Conservation (phyloP, 2,797 vertebrate species). For the Syngnathus acus region DNA sequence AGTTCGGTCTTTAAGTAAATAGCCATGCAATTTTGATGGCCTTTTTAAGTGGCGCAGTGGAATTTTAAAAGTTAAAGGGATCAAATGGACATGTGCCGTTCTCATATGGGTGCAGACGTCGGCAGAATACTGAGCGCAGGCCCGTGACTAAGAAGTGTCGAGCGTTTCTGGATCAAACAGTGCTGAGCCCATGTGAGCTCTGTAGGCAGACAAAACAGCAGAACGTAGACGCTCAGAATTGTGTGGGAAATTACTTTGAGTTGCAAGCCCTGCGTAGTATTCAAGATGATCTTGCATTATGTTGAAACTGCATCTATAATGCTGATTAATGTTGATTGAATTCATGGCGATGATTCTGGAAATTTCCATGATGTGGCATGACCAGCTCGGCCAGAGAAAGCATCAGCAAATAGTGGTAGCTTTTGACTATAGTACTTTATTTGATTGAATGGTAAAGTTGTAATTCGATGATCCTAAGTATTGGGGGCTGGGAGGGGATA, state of each 20-base stretch:
- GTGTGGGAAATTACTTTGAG: not conserved
- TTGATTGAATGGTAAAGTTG: too few relatives aligned
- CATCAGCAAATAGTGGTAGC: too few relatives aligned
- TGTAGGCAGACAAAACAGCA: not conserved
- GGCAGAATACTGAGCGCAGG: not conserved
- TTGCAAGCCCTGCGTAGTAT: not conserved
- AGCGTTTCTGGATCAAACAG: not conserved
- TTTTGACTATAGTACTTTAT: too few relatives aligned
- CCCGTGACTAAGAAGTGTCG: not conserved
- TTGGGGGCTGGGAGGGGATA: too few relatives aligned
- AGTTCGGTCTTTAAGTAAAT: conserved; percentile 5
- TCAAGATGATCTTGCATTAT: not conserved
- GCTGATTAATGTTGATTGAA: not conserved
- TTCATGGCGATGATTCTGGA: not conserved
- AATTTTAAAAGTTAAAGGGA: conserved; percentile 8
- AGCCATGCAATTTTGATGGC: conserved; percentile 5
- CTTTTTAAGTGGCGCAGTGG: conserved; percentile 3
- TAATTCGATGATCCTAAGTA: too few relatives aligned
- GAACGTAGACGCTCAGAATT: not conserved
- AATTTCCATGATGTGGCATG: not conserved
- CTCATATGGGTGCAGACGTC: not conserved
- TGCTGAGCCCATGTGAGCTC: not conserved
- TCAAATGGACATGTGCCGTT: not conserved
- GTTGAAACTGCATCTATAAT: too few relatives aligned
- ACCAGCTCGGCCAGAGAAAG: too few relatives aligned